These are phyloP conservation scores for Amiota minor DNA, from an alignment of 2,888 invertebrate species.

Conservation along the genomic window DNA sequence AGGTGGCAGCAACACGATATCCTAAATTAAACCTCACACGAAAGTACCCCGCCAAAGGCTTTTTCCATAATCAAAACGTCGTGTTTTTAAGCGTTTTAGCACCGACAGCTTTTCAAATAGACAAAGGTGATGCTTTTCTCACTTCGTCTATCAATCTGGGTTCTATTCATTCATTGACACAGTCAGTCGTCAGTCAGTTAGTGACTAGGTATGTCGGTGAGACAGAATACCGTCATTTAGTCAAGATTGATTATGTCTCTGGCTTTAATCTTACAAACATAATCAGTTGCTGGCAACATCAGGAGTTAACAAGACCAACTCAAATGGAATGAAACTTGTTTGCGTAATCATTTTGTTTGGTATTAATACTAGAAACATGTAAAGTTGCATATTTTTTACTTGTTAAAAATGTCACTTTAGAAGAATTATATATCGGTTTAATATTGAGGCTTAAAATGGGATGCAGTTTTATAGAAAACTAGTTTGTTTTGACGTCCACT, in stretches of 20 bases:
- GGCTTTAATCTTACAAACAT: constrained; percentile 57
- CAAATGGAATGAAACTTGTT: constrained; percentile 4
- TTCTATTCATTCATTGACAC: constrained; percentile 32
- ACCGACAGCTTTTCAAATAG: constrained; percentile 44
- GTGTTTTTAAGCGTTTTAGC: constrained; percentile 59
- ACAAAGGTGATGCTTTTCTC: constrained; percentile 25
- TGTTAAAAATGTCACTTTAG: no score
- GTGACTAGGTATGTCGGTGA: constrained; percentile 29
- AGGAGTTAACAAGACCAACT: neutral
- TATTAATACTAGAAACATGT: no score
- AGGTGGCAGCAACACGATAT: neutral
- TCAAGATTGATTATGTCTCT: constrained; percentile 58
- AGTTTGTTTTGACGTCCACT: no score
- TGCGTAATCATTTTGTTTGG: constrained; percentile 18
- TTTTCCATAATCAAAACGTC: constrained; percentile 61
- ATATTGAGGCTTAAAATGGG: no score
- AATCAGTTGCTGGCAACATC: constrained; percentile 41
- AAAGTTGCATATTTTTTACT: no score
- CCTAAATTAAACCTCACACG: neutral
- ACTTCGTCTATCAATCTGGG: constrained; percentile 34
- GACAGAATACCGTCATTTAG: constrained; percentile 45
- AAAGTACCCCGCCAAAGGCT: constrained; percentile 56
- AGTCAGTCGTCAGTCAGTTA: constrained; percentile 33
- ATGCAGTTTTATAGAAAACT: no score
- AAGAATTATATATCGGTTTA: no score